A percentile compares a stretch with the other conserved stretches of the same genome.
Conservation (phyloP, 2,888 invertebrate genomes). For the Trichogramma dendrolimi region DNA sequence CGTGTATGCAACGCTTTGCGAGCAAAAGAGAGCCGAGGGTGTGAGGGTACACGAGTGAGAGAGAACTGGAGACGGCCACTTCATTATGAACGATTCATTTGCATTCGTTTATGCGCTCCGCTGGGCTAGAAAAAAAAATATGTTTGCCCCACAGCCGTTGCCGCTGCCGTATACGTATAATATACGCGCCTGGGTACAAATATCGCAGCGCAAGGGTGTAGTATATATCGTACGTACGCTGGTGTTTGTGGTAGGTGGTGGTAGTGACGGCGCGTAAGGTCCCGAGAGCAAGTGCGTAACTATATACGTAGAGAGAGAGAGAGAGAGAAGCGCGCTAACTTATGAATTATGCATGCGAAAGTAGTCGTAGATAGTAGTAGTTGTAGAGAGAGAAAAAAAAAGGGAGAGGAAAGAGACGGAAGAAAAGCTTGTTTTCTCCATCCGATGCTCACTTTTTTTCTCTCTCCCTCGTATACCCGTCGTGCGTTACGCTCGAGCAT, state of each 20-base stretch:
- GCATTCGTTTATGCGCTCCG: constrained; percentile 34
- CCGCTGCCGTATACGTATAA: neutral
- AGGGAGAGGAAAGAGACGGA: constrained; percentile 10
- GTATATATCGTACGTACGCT: neutral
- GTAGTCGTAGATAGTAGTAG: neutral
- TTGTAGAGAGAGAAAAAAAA: neutral
- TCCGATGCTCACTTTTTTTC: neutral
- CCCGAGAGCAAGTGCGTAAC: too few relatives aligned
- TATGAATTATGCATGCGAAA: constrained; percentile 44
- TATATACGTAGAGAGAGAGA: too few relatives aligned
- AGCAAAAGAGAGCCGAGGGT: too few relatives aligned
- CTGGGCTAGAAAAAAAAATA: constrained; percentile 23
- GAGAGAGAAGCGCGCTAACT: constrained; percentile 20
- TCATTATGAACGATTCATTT: constrained; percentile 42
- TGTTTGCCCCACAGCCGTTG: constrained; percentile 1
- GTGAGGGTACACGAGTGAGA: too few relatives aligned
- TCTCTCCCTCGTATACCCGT: neutral
- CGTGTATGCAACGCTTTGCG: too few relatives aligned
- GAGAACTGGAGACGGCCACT: constrained; percentile 15
- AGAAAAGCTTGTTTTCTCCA: constrained; percentile 2
- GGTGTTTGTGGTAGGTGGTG: neutral
- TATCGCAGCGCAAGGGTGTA: neutral
- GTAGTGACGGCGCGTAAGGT: neutral
- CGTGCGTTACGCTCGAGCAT: too few relatives aligned
- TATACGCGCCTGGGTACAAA: neutral